Evolutionary conservation across 2,113 vertebrate species (phyloP).

Genomic region (Globicephala melas): DNA sequence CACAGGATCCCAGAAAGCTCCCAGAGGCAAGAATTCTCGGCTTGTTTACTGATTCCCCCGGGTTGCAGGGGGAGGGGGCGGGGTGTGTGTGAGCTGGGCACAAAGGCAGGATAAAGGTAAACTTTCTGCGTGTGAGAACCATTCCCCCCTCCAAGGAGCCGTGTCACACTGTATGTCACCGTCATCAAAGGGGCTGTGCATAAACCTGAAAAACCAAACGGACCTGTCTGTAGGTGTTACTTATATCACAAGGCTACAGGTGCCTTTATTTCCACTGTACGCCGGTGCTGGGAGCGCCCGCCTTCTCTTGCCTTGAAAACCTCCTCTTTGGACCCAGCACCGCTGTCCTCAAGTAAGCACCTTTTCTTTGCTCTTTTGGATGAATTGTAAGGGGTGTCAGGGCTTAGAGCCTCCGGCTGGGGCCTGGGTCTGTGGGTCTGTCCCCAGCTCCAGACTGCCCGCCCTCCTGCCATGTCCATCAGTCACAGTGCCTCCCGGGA

Average conservation of each 20-base stretch:
- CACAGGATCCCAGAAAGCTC: not conserved
- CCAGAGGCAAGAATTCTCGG: conserved; percentile 10
- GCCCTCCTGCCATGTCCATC: not conserved
- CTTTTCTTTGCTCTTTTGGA: conserved; percentile 69
- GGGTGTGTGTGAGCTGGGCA: not conserved
- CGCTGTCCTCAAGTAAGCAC: conserved; percentile 77
- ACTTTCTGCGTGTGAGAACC: conserved; percentile 60
- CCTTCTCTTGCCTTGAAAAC: conserved; percentile 62
- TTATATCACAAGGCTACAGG: conserved; percentile 77
- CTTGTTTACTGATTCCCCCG: conserved; percentile 45
- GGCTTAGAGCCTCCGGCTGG: not conserved
- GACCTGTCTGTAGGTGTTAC: conserved; percentile 81
- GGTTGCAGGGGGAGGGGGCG: not conserved
- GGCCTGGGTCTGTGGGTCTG: not conserved
- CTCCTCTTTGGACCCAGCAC: conserved; percentile 69
- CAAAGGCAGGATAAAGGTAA: conserved; percentile 71
- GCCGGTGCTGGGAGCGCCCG: conserved; percentile 59
- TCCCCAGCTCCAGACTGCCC: not conserved
- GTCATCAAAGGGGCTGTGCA: conserved; percentile 79
- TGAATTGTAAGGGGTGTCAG: conserved; percentile 25
- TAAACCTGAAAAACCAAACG: conserved; percentile 84
- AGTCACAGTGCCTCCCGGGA: not conserved
- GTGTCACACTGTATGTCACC: conserved; percentile 74
- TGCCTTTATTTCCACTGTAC: conserved; percentile 72
- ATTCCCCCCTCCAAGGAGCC: conserved; percentile 34